Percentiles rank a stretch among this genome's conserved stretches.
Conservation (phyloP, 2,888 invertebrate genomes). For the Sussaba pulchella region DNA sequence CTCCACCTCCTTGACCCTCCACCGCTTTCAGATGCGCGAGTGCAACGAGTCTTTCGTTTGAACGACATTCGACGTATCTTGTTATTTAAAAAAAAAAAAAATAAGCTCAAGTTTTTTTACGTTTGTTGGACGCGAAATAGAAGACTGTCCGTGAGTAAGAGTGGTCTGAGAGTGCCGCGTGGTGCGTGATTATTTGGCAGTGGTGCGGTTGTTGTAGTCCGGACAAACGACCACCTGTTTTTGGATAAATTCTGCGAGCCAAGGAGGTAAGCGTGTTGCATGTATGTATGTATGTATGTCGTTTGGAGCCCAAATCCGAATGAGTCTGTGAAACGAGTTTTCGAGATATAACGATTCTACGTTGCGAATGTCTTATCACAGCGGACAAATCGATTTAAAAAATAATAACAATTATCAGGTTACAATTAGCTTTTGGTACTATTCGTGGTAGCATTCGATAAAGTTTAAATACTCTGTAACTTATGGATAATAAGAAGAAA, state of each 20-base stretch:
- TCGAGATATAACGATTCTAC: too few relatives aligned
- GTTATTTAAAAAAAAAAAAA: too few relatives aligned
- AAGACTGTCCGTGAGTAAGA: constrained; percentile 23
- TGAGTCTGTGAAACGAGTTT: background rate
- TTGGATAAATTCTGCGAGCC: constrained; percentile 64
- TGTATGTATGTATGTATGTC: constrained; percentile 6
- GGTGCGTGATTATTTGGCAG: constrained; percentile 49
- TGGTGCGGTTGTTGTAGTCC: constrained; percentile 41
- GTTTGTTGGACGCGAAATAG: background rate
- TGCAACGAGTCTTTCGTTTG: constrained; percentile 1
- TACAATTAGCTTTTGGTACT: too few relatives aligned
- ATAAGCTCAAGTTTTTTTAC: too few relatives aligned
- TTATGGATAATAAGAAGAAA: too few relatives aligned
- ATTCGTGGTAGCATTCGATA: too few relatives aligned
- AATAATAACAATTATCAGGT: too few relatives aligned
- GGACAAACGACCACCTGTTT: constrained; percentile 63
- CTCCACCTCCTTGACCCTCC: background rate
- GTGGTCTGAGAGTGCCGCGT: constrained; percentile 31
- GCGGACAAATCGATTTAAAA: too few relatives aligned
- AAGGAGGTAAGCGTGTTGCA: constrained; percentile 57
- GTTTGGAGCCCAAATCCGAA: background rate
- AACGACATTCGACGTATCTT: background rate
- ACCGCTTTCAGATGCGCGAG: constrained; percentile 23
- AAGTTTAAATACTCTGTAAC: too few relatives aligned
- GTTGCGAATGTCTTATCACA: too few relatives aligned